Conservation (phyloP, 2,888 invertebrate species). For the Glaucopsyche alexis region DNA sequence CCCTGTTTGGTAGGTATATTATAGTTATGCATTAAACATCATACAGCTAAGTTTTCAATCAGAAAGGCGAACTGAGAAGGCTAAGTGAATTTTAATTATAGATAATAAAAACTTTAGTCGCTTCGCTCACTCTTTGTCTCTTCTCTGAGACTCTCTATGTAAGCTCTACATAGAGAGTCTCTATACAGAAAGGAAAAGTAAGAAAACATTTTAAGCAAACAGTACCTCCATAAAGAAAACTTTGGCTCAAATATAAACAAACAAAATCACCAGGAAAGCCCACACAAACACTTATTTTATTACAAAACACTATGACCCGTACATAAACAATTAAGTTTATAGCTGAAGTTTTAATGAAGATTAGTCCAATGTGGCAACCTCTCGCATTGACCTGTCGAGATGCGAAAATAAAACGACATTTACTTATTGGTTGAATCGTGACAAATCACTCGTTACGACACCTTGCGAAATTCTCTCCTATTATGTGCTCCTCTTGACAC, state of each 20-base stretch:
- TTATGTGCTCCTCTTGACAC: conserved; percentile 43
- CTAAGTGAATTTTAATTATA: no score
- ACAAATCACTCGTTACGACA: conserved; percentile 39
- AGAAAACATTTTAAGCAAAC: no score
- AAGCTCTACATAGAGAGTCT: no score
- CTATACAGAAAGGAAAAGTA: no score
- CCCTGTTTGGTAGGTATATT: not conserved
- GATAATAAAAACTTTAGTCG: no score
- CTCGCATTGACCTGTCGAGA: conserved; percentile 37
- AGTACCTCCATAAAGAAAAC: no score
- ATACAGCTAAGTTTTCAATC: no score
- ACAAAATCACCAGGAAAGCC: not conserved
- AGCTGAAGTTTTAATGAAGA: conserved; percentile 25
- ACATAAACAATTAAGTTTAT: conserved; percentile 29
- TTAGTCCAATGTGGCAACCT: conserved; percentile 28
- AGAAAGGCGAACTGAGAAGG: no score
- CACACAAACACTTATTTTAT: not conserved
- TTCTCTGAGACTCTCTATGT: no score
- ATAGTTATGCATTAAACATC: not conserved
- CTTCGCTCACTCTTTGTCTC: no score
- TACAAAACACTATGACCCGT: not conserved
- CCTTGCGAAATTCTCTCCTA: conserved; percentile 37
- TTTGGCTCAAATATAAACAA: not conserved
- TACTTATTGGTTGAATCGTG: conserved; percentile 40
- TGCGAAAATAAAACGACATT: conserved; percentile 36